Evolutionary conservation across 2,797 vertebrate species (phyloP), one percentile per base, ranked within the genome.

Genomic region (Danionella dracula): DNA sequence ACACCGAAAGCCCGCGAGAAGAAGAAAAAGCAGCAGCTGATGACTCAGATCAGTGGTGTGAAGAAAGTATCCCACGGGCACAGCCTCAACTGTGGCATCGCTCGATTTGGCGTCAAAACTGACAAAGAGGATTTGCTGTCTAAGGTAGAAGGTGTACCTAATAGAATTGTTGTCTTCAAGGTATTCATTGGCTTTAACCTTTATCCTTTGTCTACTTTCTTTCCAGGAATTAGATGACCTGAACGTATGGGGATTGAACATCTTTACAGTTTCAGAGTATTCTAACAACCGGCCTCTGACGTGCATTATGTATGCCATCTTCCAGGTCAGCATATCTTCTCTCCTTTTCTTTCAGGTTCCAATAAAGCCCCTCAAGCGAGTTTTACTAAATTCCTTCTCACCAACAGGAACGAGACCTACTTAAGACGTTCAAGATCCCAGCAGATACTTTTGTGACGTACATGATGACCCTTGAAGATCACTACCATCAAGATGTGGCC

Each of bases 231-330:
- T 99, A 77, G 96, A 99, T 66, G 94, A 98, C 68, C 89, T 99
- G 40, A 99, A 99, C 56, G 98, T 96, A 79, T 99, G 96, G 96
- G 96, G 96, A 15, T 87, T 99, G 68, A 98, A 99, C 79, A 99
- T 99, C 78, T 99, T 99, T 79, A 96, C 93, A 0, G 96, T 99
- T 31, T 96, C 96, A 0, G 92, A 94, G 66, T 98, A 88, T 64
- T 99, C 96, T 0, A 86, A 96, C 79, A 91, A 85, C 78, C 85
- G 95, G 58, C 96, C 96, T 0, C 92, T 99, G 1, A 99, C 96
- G 20, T 98, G 96, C 85, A 98, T 99, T 78, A 99, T 98, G 96
- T 97, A 98, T 0, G 94, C 95, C 49, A 99, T 99, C 68, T 99
- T 98, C 77, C 96, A 99, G 93, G 96, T 97, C 58, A 0, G 91